phyloP scores from a whole-genome alignment of 2,888 invertebrate species.

The Macaria notata region DNA sequence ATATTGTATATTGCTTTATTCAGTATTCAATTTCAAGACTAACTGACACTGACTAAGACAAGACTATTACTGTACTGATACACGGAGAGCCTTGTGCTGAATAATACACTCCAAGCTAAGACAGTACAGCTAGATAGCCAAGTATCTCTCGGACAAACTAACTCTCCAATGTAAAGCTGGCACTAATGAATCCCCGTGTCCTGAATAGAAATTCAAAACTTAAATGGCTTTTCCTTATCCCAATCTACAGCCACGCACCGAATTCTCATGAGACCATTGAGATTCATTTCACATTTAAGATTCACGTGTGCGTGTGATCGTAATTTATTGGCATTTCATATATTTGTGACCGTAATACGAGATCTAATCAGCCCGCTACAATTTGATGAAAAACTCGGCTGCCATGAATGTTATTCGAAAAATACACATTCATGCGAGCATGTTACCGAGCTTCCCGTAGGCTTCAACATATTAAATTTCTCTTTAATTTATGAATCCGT shows the following conservation, averaged over 20 bases:
- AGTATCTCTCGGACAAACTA: slow-evolving; percentile 4
- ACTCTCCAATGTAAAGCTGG: slow-evolving; percentile 13
- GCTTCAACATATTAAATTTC: slow-evolving; percentile 26
- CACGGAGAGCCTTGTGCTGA: too few species aligned
- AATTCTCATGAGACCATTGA: slow-evolving; percentile 25
- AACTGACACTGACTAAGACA: too few species aligned
- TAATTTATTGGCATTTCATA: slow-evolving; percentile 12
- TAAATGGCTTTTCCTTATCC: slow-evolving; percentile 24
- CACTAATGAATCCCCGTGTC: slow-evolving; percentile 15
- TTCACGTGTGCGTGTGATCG: slow-evolving; percentile 21
- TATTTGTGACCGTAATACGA: slow-evolving; percentile 10
- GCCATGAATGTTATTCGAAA: slow-evolving; percentile 12
- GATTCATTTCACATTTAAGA: slow-evolving; percentile 29
- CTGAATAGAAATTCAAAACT: slow-evolving; percentile 21
- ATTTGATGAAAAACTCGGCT: slow-evolving; percentile 7
- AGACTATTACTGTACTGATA: too few species aligned
- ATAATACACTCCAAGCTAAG: too few species aligned
- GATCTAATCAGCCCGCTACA: slow-evolving; percentile 7
- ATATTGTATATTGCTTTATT: too few species aligned
- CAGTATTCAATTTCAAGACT: too few species aligned
- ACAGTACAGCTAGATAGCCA: too few species aligned
- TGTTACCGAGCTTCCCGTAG: slow-evolving; percentile 14
- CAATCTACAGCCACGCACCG: slow-evolving; percentile 15
- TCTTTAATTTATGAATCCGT: slow-evolving; percentile 21
- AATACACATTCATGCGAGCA: slow-evolving; percentile 10